phyloP scores from a whole-genome alignment of 2,797 vertebrate species.

The Rhincodon typus region DNA sequence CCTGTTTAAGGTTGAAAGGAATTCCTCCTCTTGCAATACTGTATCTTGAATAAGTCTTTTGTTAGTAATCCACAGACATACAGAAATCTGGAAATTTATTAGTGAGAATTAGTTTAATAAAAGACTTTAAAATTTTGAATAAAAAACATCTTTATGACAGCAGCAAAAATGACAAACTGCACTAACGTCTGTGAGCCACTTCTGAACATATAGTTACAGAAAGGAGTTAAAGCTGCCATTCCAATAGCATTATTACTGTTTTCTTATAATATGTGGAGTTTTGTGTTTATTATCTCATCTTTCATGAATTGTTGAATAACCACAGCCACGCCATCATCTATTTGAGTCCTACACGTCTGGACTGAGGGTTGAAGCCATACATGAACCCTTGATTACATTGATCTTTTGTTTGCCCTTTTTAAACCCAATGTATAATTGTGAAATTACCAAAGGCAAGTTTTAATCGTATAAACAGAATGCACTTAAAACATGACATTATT shows the following conservation, averaged over 20 bases:
- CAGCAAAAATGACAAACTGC: background rate
- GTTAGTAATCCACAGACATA: background rate
- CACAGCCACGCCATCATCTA: background rate
- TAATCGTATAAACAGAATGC: background rate
- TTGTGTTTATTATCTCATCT: background rate
- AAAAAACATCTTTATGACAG: background rate
- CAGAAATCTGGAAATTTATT: background rate
- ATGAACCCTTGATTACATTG: background rate
- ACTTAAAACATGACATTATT: slow-evolving; percentile 1
- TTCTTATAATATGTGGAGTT: background rate
- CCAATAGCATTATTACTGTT: background rate
- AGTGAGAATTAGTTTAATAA: background rate
- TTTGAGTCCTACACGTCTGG: background rate
- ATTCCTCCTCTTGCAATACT: background rate
- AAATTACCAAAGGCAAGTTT: background rate
- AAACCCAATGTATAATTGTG: background rate
- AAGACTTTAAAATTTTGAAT: background rate
- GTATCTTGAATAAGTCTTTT: background rate
- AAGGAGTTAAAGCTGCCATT: background rate
- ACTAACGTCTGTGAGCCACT: too few relatives aligned
- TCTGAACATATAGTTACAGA: background rate
- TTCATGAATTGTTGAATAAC: background rate
- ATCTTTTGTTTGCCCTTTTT: background rate
- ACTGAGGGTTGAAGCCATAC: background rate
- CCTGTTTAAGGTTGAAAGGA: background rate